These are phyloP conservation scores for Pimephales promelas DNA, from an alignment of 2,113 vertebrate genomes.

Conservation along the genomic window DNA sequence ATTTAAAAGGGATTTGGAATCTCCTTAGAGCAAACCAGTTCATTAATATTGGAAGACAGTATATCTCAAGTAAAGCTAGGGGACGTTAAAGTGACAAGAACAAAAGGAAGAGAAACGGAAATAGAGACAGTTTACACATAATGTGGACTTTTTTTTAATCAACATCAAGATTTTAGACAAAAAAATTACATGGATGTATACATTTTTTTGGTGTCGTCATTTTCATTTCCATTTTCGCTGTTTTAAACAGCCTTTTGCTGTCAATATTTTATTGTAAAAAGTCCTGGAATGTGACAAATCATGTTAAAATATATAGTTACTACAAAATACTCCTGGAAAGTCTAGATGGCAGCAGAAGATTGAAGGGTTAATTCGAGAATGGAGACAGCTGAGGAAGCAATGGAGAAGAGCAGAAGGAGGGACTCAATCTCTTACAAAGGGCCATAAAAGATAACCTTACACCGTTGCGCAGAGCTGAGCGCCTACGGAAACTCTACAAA, in stretches of 20 bases:
- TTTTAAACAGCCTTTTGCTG: background rate
- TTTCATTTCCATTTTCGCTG: background rate
- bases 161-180: background rate
- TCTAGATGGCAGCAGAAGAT: too few relatives aligned
- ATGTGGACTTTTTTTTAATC: background rate
- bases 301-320: background rate
- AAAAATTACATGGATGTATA: background rate
- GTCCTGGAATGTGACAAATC: background rate
- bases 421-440: too few relatives aligned
- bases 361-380: too few relatives aligned
- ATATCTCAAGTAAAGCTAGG: background rate
- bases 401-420: too few relatives aligned
- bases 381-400: too few relatives aligned
- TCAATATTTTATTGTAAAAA: background rate
- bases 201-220: background rate
- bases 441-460: too few relatives aligned
- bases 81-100: background rate
- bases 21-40: background rate
- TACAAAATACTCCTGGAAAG: too few relatives aligned
- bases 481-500: too few relatives aligned
- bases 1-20: constrained; percentile 27
- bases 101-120: background rate
- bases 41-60: constrained; percentile 13
- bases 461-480: too few relatives aligned
- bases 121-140: background rate